Conservation (phyloP, 2,113 vertebrate genomes). For the Balaeniceps rex region DNA sequence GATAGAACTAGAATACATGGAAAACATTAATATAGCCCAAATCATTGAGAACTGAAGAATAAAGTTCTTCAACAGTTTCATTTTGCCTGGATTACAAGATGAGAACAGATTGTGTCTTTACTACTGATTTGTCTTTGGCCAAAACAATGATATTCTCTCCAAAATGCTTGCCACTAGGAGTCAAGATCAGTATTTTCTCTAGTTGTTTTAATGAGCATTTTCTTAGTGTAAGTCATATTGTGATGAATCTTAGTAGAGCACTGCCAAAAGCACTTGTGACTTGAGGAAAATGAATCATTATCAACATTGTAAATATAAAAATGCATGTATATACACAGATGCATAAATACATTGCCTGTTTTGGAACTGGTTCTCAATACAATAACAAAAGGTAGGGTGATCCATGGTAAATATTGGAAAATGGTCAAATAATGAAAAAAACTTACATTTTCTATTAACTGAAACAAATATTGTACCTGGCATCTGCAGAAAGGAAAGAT, state of each 20-base stretch:
- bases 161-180: neutral
- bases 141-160: neutral
- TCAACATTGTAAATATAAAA: neutral
- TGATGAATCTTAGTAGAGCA: neutral
- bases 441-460: neutral
- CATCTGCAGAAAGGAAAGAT: neutral
- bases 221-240: neutral
- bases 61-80: neutral
- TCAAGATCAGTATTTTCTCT: neutral
- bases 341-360: neutral
- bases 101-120: neutral
- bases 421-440: neutral
- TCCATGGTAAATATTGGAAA: neutral
- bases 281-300: neutral
- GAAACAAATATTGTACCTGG: neutral
- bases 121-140: neutral
- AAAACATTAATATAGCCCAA: neutral
- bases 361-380: neutral
- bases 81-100: neutral
- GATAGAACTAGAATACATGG: neutral
- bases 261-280: neutral
- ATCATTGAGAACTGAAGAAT: neutral
- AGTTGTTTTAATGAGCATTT: neutral
- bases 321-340: neutral
- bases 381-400: neutral